Conservation (phyloP, 2,888 invertebrate species). For the Electrophaes corylata region DNA sequence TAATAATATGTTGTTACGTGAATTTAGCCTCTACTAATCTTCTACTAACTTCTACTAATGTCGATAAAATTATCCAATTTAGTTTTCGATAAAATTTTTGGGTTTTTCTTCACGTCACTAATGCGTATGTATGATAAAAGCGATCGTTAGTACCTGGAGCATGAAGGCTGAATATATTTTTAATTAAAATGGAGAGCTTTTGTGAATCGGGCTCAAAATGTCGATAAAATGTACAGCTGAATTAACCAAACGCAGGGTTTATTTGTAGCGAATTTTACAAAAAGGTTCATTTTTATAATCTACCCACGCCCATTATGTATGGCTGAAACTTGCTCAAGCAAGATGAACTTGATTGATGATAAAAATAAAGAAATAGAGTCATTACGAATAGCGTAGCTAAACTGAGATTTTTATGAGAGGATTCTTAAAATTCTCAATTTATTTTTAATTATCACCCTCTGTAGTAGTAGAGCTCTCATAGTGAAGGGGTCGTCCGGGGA, state of each 20-base stretch:
- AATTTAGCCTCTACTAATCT: too few species aligned
- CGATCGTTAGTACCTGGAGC: conserved; percentile 22
- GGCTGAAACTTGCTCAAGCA: too few species aligned
- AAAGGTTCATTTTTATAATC: background rate
- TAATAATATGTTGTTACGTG: too few species aligned
- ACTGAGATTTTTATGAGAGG: too few species aligned
- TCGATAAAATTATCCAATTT: background rate
- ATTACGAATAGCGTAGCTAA: too few species aligned
- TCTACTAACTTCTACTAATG: background rate
- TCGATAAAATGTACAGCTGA: conserved; percentile 23
- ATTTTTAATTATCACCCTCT: too few species aligned
- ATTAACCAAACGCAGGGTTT: conserved; percentile 6
- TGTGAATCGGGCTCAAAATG: conserved; percentile 25
- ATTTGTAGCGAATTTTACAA: background rate
- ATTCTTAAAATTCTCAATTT: too few species aligned
- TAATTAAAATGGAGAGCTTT: conserved; percentile 28
- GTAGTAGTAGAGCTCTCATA: too few species aligned
- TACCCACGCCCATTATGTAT: too few species aligned
- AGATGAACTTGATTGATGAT: too few species aligned
- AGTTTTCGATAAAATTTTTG: background rate
- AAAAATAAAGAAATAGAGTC: too few species aligned
- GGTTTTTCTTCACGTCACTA: conserved; percentile 15
- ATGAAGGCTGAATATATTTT: conserved; percentile 31
- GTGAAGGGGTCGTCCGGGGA: too few species aligned
- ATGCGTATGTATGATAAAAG: conserved; percentile 18